Conservation (phyloP, 2,113 vertebrate species). For the Leptodactylus fuscus region DNA sequence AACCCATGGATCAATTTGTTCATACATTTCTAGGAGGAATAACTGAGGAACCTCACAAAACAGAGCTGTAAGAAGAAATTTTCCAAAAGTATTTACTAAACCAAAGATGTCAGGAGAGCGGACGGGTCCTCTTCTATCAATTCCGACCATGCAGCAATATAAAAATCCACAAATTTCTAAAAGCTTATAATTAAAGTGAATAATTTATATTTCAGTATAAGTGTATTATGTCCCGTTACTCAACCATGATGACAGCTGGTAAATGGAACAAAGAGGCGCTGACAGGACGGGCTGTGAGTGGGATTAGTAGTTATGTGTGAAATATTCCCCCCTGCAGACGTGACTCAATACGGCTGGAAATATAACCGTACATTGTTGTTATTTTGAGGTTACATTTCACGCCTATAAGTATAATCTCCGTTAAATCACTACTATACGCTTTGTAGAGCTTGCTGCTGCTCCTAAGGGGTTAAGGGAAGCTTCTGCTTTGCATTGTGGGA, state of each 20-base stretch:
- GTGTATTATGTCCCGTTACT: background rate
- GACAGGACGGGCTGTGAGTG: constrained; percentile 23
- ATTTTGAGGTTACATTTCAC: background rate
- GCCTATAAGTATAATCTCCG: background rate
- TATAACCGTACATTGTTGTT: background rate
- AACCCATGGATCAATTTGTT: no score
- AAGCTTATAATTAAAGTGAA: background rate
- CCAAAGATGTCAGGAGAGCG: no score
- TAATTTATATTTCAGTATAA: background rate
- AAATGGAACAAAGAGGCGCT: constrained; percentile 24
- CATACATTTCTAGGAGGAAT: no score
- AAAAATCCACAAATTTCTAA: no score
- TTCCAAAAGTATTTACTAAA: no score
- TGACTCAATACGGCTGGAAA: background rate
- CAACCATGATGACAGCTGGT: constrained; percentile 22
- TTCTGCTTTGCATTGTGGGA: background rate
- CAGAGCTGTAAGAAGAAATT: no score
- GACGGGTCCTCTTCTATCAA: no score
- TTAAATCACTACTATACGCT: background rate
- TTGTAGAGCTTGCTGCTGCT: background rate
- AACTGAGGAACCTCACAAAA: no score
- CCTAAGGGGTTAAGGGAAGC: constrained; percentile 4
- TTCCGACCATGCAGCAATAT: no score
- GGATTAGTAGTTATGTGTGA: constrained; percentile 11
- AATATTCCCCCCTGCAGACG: background rate